Conservation (phyloP, 1,140 invertebrate species). For the Aphaenogaster rudis region DNA sequence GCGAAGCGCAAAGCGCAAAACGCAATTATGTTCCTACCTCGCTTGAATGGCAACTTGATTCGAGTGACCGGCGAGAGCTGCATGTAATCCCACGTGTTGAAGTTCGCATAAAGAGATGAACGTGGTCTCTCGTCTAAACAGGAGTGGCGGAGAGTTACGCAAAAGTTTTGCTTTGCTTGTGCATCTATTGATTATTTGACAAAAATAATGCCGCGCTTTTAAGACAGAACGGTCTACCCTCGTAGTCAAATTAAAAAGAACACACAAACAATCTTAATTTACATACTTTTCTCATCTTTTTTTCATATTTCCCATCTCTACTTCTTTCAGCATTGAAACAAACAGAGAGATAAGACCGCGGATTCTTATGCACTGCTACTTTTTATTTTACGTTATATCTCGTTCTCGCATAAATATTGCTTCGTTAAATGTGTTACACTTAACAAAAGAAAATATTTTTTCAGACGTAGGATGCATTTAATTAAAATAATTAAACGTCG, state of each 20-base stretch:
- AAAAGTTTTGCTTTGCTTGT: not conserved
- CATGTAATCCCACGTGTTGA: not conserved
- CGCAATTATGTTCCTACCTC: conserved; percentile 23
- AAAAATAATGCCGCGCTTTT: not conserved
- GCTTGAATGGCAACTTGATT: conserved; percentile 16
- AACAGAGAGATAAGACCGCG: not conserved
- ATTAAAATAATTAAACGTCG: conserved; percentile 10
- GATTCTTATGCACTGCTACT: not conserved
- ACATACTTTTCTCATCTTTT: not conserved
- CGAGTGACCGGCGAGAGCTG: not conserved
- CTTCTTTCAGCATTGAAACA: not conserved
- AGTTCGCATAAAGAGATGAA: conserved; percentile 23
- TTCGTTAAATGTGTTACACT: not conserved
- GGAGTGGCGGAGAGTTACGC: not conserved
- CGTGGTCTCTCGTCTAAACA: not conserved
- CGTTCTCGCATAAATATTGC: not conserved
- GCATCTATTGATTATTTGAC: not conserved
- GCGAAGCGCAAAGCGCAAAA: conserved; percentile 16
- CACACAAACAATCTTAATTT: not conserved
- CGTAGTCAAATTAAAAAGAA: not conserved
- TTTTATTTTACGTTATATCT: not conserved
- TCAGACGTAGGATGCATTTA: not conserved
- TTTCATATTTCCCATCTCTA: not conserved
- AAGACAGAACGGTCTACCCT: not conserved
- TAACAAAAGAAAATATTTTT: not conserved